Evolutionary conservation across 2,797 vertebrate species (phyloP), one percentile per base, ranked within the genome.

Genomic region (Babyrousa celebensis): DNA sequence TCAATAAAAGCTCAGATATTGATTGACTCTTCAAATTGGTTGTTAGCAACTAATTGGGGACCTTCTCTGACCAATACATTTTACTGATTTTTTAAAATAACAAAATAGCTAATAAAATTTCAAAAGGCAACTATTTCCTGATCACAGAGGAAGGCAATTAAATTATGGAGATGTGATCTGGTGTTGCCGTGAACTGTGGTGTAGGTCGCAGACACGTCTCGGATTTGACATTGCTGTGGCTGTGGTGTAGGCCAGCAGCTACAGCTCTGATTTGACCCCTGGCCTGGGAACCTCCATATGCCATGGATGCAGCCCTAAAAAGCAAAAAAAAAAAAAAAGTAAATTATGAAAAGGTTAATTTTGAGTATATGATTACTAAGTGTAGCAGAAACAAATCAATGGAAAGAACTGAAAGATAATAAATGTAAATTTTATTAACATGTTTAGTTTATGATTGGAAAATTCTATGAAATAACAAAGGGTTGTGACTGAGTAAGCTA

Each of bases 321-420:
- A 48, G 6, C 43, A 48, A 48, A 48, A 48, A 48, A 48, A 48
- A 48, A 48, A 48, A 48, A 48, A 48, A 48, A 10, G 43, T 98
- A 97, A 96, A 96, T 96, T 95, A 62, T 95, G 79, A 65, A 68
- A 54, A 96, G 78, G 92, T 97, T 98, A 98, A 98, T 98, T 98
- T 96, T 92, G 88, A 95, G 85, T 29, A 96, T 54, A 85, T 93
- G 40, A 92, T 93, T 88, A 95, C 96, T 91, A 95, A 29, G 54
- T 32, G 16, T 92, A 91, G 91, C 68, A 91, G 85, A 96, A 93
- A 91, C 18, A 89, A 94, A 80, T 91, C 92, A 96, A 96, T 92
- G 32, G 36, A 94, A 91, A 95, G 70, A 78, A 27, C 11, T 88
- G 32, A 94, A 97, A 78, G 68, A 72, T 48, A 2, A 12, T 84